These are phyloP conservation scores for Drosophila lacertosa DNA, from an alignment of 1,140 invertebrate genomes.

Conservation along the genomic window DNA sequence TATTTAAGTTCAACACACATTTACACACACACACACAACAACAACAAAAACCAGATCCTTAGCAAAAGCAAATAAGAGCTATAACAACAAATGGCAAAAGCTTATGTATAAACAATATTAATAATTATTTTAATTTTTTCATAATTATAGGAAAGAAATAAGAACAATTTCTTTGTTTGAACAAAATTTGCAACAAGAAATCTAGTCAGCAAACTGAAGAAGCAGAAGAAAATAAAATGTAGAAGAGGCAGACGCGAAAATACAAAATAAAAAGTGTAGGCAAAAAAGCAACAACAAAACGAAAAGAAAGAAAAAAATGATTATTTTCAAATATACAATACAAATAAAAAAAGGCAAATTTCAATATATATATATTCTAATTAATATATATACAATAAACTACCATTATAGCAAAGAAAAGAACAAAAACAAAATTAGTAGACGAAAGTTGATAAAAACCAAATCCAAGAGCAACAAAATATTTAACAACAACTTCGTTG, in stretches of 20 bases:
- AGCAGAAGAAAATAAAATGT: conserved; percentile 15
- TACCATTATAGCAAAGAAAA: conserved; percentile 37
- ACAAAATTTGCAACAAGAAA: conserved; percentile 80
- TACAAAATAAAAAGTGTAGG: conserved; percentile 18
- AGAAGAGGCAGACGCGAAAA: conserved; percentile 27
- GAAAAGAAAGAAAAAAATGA: conserved; percentile 8
- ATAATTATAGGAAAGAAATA: conserved; percentile 53
- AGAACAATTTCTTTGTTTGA: conserved; percentile 69
- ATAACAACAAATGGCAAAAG: conserved; percentile 34
- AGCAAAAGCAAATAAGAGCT: conserved; percentile 19
- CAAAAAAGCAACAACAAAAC: conserved; percentile 10
- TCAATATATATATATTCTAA: conserved; percentile 40
- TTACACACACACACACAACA: conserved; percentile 21
- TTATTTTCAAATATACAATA: conserved; percentile 31
- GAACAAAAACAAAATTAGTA: conserved; percentile 1
- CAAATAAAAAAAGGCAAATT: conserved; percentile 26
- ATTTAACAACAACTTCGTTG: background rate
- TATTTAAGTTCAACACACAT: conserved; percentile 40
- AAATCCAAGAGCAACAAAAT: conserved; percentile 9
- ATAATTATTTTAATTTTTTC: conserved; percentile 45
- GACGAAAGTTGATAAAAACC: background rate
- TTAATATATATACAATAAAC: conserved; percentile 33
- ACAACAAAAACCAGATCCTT: conserved; percentile 33
- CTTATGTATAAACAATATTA: conserved; percentile 54
- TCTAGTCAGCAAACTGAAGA: conserved; percentile 70